Conservation (phyloP, 1,140 invertebrate genomes). For the Trachymyrmex septentrionalis region DNA sequence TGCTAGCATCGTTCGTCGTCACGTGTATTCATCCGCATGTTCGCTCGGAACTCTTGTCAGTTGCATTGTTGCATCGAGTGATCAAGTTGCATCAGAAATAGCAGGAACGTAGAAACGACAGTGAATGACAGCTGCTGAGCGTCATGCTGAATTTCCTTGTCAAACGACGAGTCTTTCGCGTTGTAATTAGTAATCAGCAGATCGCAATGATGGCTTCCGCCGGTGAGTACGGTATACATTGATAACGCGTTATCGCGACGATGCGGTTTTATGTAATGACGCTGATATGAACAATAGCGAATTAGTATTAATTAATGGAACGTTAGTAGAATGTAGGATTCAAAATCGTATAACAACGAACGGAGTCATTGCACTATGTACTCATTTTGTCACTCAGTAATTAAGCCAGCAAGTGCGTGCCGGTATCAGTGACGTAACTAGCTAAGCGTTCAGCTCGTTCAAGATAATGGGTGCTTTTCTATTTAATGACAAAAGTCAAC, state of each 20-base stretch:
- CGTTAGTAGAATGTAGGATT: background rate
- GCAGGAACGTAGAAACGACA: background rate
- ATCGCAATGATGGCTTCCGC: constrained; percentile 24
- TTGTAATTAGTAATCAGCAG: background rate
- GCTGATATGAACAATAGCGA: background rate
- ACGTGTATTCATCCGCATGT: background rate
- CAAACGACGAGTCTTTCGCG: background rate
- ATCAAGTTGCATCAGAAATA: constrained; percentile 9
- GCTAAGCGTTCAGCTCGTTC: background rate
- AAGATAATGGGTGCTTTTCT: background rate
- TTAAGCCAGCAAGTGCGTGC: background rate
- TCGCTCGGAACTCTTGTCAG: background rate
- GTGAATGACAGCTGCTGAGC: background rate
- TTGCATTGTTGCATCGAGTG: background rate
- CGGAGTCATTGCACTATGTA: background rate
- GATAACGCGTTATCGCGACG: background rate
- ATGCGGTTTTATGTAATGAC: background rate
- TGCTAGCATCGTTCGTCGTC: background rate
- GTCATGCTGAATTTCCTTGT: background rate
- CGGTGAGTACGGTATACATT: background rate
- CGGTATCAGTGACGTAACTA: constrained; percentile 1
- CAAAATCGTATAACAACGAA: background rate
- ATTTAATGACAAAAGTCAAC: too few relatives aligned
- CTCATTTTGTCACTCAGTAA: background rate
- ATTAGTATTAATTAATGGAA: background rate